Conservation (phyloP, 2,113 vertebrate species). For the Proteles cristata region DNA sequence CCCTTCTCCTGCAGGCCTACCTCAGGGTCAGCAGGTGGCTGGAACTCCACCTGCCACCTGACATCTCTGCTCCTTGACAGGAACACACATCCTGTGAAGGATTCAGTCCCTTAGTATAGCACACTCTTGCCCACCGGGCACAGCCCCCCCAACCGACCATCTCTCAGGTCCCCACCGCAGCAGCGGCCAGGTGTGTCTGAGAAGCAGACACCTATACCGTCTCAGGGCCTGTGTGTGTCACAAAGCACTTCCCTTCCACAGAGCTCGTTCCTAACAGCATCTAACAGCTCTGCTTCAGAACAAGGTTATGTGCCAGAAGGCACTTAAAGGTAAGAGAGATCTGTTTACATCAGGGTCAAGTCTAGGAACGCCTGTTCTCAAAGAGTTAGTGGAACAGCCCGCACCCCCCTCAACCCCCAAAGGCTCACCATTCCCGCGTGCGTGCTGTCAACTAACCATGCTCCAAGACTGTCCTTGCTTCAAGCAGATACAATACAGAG, state of each 20-base stretch:
- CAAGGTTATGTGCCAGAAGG: not conserved
- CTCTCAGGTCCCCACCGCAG: rapidly evolving
- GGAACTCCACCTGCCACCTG: not conserved
- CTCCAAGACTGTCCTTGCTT: not conserved
- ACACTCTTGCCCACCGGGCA: rapidly evolving
- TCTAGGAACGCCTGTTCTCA: not conserved
- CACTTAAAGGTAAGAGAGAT: not conserved
- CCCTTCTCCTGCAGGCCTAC: not conserved
- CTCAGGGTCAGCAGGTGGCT: rapidly evolving
- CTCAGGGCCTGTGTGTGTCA: rapidly evolving
- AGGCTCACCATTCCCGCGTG: rapidly evolving
- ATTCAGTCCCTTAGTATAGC: not conserved
- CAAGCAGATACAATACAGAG: not conserved
- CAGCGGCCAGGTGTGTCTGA: not conserved
- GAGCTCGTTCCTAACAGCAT: not conserved
- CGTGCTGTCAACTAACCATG: rapidly evolving
- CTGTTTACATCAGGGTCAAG: not conserved
- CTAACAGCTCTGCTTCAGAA: not conserved
- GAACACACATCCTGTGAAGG: not conserved
- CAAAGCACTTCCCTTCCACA: not conserved
- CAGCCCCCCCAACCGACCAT: not conserved
- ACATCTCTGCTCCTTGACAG: not conserved
- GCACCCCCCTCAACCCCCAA: too few relatives aligned
- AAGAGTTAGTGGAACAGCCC: not conserved
- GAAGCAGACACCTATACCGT: not conserved